These are phyloP conservation scores for Enteromius trimaculatus DNA, from an alignment of 2,797 vertebrate genomes.

Conservation along the genomic window DNA sequence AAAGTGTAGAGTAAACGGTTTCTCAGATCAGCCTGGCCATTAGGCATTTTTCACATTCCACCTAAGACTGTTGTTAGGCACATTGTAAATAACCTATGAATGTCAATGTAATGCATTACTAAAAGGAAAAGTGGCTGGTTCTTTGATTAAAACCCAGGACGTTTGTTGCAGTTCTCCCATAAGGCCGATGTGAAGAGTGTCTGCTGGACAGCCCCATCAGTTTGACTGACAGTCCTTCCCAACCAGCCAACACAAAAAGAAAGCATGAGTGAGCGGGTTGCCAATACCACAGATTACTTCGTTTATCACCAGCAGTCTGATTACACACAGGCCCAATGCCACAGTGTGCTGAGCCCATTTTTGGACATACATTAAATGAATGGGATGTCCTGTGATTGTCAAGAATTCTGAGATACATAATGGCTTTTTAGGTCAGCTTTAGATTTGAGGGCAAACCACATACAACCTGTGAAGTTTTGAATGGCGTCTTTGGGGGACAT, in stretches of 20 bases:
- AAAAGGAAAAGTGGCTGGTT: background rate
- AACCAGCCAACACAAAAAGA: conserved; percentile 42
- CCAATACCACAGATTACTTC: conserved; percentile 60
- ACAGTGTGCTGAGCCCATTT: conserved; percentile 60
- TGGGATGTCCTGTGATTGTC: conserved; percentile 40
- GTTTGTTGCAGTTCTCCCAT: conserved; percentile 21
- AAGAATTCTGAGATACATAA: conserved; percentile 17
- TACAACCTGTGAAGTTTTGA: background rate
- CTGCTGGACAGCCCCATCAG: conserved; percentile 43
- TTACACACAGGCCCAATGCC: conserved; percentile 64
- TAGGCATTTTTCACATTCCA: background rate
- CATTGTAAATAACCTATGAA: conserved; percentile 12
- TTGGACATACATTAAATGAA: conserved; percentile 52
- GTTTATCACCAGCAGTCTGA: conserved; percentile 66
- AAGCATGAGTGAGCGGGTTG: conserved; percentile 63
- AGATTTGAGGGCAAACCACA: background rate
- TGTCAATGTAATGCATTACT: conserved; percentile 14
- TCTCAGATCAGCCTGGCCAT: background rate
- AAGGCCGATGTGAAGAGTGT: conserved; percentile 26
- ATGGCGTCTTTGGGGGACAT: background rate
- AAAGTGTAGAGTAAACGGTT: background rate
- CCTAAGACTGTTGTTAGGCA: background rate
- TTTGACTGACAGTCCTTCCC: conserved; percentile 66
- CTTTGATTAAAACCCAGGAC: conserved; percentile 37
- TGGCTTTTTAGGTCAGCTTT: conserved; percentile 27